Conservation (phyloP, 2,888 invertebrate genomes). For the Sabatieria punctata region DNA sequence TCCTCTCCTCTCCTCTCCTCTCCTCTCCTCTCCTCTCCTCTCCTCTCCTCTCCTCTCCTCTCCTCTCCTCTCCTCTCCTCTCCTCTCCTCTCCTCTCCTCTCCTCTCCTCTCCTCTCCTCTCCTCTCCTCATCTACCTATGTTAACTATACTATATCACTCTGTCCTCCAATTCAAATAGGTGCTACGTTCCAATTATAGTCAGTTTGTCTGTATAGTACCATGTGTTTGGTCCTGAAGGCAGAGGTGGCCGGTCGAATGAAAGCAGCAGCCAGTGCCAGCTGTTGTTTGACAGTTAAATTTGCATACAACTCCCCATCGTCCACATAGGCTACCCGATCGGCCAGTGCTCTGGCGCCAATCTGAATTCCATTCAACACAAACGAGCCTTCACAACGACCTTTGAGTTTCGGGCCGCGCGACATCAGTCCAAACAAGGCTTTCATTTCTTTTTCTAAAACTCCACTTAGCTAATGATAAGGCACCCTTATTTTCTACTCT, state of each 20-base stretch:
- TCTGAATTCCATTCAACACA: slow-evolving; percentile 65
- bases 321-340: slow-evolving; percentile 57
- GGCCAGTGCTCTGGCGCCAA: slow-evolving; percentile 47
- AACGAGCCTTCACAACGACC: slow-evolving; percentile 53
- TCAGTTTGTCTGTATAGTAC: slow-evolving; percentile 3
- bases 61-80: too few relatives aligned
- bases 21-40: too few relatives aligned
- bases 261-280: slow-evolving; percentile 50
- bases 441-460: slow-evolving; percentile 57
- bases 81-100: too few relatives aligned
- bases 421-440: slow-evolving; percentile 61
- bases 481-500: not conserved
- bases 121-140: too few relatives aligned
- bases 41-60: too few relatives aligned
- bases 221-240: slow-evolving; percentile 3
- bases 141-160: too few relatives aligned
- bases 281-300: slow-evolving; percentile 75
- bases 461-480: not conserved
- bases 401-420: slow-evolving; percentile 48
- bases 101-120: too few relatives aligned
- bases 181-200: too few relatives aligned
- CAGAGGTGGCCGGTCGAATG: slow-evolving; percentile 13
- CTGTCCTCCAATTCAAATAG: too few relatives aligned
- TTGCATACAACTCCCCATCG: slow-evolving; percentile 57
- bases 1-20: too few relatives aligned